Evolutionary conservation across 2,113 vertebrate genomes (phyloP), one percentile per base, ranked within the genome.

Genomic region (Dissostichus mawsoni): DNA sequence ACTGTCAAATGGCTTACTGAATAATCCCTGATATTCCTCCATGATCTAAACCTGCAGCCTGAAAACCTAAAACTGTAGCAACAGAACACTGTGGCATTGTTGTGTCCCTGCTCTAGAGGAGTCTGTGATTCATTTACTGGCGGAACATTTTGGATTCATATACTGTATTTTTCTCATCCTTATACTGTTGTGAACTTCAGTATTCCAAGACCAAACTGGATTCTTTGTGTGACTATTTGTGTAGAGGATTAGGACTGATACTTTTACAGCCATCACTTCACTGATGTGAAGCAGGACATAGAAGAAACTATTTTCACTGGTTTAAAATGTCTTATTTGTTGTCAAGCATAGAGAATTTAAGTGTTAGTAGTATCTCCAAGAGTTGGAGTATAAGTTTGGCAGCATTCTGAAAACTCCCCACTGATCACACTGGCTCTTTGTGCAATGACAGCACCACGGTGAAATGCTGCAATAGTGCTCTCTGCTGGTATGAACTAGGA

Each of bases 21-120:
- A 80, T 92, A 91, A 93, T 87, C 79, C 87, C 74, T 80, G 71
- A 91, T 94, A 87, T 93, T 93, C 83, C 90, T 89, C 92, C 87
- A 91, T 92, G 91, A 93, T 92, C 85, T 90, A 93, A 92, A 91
- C 91, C 86, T 90, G 89, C 84, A 90, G 90, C 68, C 68, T 79
- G 87, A 41, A 41, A 41, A 41, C 81, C 81, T 88, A 41, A 41
- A 41, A 41, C 81, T 76, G 71, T 80, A 83, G 85, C 84, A 78
- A 81, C 58, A 84, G 81, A 92, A 93, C 92, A 93, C 87, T 88
- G 87, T 86, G 69, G 83, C 84, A 90, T 93, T 93, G 64, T 51
- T 18, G 91, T 94, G 88, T 90, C 87, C 65, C 76, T 72, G 64
- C 80, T 81, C 82, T 81, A 72, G 81, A 87, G 83, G 72, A 87